Percentiles rank a stretch among this genome's conserved stretches.
These are phyloP conservation scores for Sciaenops ocellatus DNA, from an alignment of 2,797 vertebrate genomes.

Conservation along the genomic window DNA sequence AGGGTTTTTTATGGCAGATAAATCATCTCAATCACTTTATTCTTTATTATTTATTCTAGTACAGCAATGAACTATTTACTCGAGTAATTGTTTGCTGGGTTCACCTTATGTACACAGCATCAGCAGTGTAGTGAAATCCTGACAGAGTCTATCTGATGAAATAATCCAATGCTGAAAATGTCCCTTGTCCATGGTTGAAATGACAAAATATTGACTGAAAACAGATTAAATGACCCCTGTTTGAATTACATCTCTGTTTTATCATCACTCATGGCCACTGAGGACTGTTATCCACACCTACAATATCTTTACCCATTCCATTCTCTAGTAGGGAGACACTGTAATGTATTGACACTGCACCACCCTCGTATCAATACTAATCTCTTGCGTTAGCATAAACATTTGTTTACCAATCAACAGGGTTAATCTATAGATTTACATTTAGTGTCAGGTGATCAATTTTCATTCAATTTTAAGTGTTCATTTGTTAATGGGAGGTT, in stretches of 20 bases:
- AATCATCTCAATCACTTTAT: neutral
- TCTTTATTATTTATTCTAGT: neutral
- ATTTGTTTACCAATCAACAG: neutral
- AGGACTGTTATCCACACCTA: neutral
- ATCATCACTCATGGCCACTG: neutral
- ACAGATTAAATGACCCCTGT: neutral
- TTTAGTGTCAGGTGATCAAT: neutral
- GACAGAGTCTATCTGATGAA: neutral
- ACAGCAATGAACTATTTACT: neutral
- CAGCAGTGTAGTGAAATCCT: neutral
- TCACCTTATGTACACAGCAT: too few relatives aligned
- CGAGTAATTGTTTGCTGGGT: neutral
- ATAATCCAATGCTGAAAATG: neutral
- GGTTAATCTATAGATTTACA: slow-evolving; percentile 7
- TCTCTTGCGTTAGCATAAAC: slow-evolving; percentile 1
- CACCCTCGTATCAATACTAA: neutral
- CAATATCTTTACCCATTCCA: slow-evolving; percentile 1
- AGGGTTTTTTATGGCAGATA: neutral
- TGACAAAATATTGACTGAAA: slow-evolving; percentile 11
- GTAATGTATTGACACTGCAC: neutral
- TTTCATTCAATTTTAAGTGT: neutral
- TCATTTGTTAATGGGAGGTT: neutral
- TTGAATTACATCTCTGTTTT: slow-evolving; percentile 7
- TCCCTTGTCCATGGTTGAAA: neutral
- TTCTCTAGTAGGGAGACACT: neutral